These are phyloP conservation scores for Sandelia bainsii DNA, from an alignment of 2,797 vertebrate species.

Conservation along the genomic window DNA sequence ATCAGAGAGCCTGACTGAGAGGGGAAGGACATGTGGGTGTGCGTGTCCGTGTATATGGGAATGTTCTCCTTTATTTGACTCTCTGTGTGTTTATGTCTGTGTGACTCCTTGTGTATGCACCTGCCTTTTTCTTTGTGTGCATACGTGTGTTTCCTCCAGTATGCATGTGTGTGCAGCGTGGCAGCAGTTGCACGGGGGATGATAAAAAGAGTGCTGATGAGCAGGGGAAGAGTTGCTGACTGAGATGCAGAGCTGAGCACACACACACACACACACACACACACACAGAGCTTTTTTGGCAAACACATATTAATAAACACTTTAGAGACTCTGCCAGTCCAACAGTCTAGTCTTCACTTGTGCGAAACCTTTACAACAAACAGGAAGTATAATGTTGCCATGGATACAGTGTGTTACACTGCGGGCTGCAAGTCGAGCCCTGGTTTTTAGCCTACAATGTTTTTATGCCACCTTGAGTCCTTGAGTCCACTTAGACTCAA, in stretches of 20 bases:
- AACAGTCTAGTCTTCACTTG: neutral
- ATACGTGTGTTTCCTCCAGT: neutral
- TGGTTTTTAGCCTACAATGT: too few species aligned
- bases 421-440: too few species aligned
- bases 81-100: slow-evolving; percentile 41
- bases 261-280: slow-evolving; percentile 61
- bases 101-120: slow-evolving; percentile 7
- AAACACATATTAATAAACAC: slow-evolving; percentile 16
- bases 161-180: slow-evolving; percentile 15
- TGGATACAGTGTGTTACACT: too few species aligned
- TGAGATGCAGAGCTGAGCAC: slow-evolving; percentile 64
- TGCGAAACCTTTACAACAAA: too few species aligned
- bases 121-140: slow-evolving; percentile 9
- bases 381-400: too few species aligned
- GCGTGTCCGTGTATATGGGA: slow-evolving; percentile 25
- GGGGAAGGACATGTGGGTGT: slow-evolving; percentile 37
- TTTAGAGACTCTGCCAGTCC: slow-evolving; percentile 20
- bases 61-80: slow-evolving; percentile 49
- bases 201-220: slow-evolving; percentile 75
- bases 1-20: slow-evolving; percentile 51
- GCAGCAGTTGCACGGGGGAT: slow-evolving; percentile 60
- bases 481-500: too few species aligned
- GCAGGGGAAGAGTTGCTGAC: slow-evolving; percentile 72
- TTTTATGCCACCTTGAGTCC: too few species aligned
- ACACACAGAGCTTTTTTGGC: slow-evolving; percentile 8